Percentiles rank a stretch among this genome's conserved stretches.
phyloP scores from a whole-genome alignment of 2,888 invertebrate genomes.

The Eretmocerus hayati region DNA sequence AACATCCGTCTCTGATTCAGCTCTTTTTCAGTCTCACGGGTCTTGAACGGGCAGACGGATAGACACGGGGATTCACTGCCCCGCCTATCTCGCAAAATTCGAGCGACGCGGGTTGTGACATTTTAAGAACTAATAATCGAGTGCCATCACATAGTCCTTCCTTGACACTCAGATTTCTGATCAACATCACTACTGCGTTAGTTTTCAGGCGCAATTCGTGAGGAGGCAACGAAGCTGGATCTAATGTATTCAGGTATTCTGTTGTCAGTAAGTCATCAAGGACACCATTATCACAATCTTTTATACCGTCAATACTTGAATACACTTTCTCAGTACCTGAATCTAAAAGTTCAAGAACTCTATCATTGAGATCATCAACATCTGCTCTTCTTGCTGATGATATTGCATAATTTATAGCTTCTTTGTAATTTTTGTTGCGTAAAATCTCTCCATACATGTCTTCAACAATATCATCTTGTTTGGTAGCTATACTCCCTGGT shows the following conservation, averaged over 20 bases:
- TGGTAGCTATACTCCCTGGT: conserved; percentile 13
- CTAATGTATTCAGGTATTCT: conserved; percentile 21
- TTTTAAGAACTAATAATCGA: conserved; percentile 1
- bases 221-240: conserved; percentile 19
- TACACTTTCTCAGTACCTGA: conserved; percentile 14
- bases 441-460: conserved; percentile 19
- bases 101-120: no score
- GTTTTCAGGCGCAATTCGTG: conserved; percentile 21
- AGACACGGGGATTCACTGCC: no score
- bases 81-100: no score
- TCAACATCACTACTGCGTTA: conserved; percentile 21
- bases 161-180: conserved; percentile 22
- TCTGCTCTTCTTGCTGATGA: conserved; percentile 16
- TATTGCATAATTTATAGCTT: conserved; percentile 21
- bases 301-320: conserved; percentile 19
- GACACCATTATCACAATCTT: conserved; percentile 11
- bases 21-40: no score
- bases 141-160: conserved; percentile 25
- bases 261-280: conserved; percentile 13
- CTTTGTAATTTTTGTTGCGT: conserved; percentile 14
- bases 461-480: conserved; percentile 16
- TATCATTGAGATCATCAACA: conserved; percentile 24
- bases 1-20: no score
- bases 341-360: conserved; percentile 8
- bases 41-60: no score